A percentile compares a stretch with the other conserved stretches of the same genome.
phyloP scores from a whole-genome alignment of 1,140 invertebrate species.

The Formica exsecta region DNA sequence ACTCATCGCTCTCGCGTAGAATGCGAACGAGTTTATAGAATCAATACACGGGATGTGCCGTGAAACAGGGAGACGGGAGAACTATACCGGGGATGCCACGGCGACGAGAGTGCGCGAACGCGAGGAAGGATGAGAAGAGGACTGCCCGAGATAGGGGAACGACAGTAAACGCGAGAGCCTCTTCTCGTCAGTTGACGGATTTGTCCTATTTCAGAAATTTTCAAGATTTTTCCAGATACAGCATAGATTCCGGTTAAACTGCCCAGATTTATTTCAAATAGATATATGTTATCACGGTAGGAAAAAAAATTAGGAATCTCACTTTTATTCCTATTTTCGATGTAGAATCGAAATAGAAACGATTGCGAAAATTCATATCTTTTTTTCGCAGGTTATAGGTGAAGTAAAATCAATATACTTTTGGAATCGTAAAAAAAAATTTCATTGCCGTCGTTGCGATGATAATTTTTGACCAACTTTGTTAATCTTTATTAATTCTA shows the following conservation, averaged over 20 bases:
- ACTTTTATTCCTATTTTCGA: too few species aligned
- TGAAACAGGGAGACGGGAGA: constrained; percentile 39
- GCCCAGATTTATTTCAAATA: too few species aligned
- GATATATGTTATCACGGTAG: too few species aligned
- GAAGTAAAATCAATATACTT: too few species aligned
- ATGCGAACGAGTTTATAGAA: constrained; percentile 67
- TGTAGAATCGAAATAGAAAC: too few species aligned
- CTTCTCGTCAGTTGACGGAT: constrained; percentile 48
- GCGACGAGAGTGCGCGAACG: constrained; percentile 12
- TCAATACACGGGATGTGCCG: constrained; percentile 57
- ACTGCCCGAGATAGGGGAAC: constrained; percentile 14
- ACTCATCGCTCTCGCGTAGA: constrained; percentile 47
- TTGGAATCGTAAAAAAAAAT: too few species aligned
- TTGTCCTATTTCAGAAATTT: constrained; percentile 44
- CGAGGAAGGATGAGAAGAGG: constrained; percentile 21
- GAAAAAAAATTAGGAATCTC: too few species aligned
- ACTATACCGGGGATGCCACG: background rate
- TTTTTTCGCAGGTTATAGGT: too few species aligned
- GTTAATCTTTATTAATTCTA: background rate
- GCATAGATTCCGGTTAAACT: too few species aligned
- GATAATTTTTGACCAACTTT: background rate
- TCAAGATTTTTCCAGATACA: too few species aligned
- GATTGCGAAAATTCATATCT: too few species aligned
- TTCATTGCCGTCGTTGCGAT: too few species aligned
- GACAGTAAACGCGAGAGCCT: constrained; percentile 6